phyloP scores from a whole-genome alignment of 2,113 vertebrate genomes.

The Onychostruthus taczanowskii region DNA sequence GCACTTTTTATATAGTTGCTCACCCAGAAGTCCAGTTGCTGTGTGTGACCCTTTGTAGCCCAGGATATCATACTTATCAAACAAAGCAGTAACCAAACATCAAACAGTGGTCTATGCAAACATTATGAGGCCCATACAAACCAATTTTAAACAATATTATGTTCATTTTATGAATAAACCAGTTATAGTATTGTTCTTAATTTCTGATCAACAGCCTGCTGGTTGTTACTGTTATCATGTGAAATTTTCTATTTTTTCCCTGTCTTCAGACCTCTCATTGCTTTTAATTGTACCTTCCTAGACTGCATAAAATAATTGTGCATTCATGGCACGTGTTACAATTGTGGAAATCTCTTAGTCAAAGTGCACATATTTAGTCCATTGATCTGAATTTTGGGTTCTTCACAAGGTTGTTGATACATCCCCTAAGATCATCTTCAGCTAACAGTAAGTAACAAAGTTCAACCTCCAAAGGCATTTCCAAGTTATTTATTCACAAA shows the following conservation, averaged over 20 bases:
- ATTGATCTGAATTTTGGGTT: not conserved
- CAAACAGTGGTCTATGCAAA: not conserved
- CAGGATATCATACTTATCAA: not conserved
- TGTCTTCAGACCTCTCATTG: not conserved
- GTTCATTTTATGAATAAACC: not conserved
- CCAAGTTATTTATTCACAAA: not conserved
- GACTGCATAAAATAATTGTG: not conserved
- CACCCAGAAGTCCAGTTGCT: not conserved
- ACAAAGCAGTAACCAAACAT: not conserved
- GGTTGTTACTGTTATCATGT: not conserved
- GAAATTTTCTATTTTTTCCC: not conserved
- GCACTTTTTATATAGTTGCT: not conserved
- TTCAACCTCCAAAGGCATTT: not conserved
- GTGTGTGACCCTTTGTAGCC: not conserved
- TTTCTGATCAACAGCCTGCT: not conserved
- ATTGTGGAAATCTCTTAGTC: not conserved
- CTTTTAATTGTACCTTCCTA: not conserved
- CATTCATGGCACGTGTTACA: not conserved
- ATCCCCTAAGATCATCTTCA: not conserved
- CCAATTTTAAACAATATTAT: not conserved
- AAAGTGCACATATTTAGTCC: not conserved
- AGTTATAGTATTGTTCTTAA: not conserved
- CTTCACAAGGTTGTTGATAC: not conserved
- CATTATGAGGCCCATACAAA: not conserved
- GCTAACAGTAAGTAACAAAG: not conserved